Base-by-base conservation (phyloP, 1,140 invertebrate genomes). In the Zaprionus vittiger region DNA sequence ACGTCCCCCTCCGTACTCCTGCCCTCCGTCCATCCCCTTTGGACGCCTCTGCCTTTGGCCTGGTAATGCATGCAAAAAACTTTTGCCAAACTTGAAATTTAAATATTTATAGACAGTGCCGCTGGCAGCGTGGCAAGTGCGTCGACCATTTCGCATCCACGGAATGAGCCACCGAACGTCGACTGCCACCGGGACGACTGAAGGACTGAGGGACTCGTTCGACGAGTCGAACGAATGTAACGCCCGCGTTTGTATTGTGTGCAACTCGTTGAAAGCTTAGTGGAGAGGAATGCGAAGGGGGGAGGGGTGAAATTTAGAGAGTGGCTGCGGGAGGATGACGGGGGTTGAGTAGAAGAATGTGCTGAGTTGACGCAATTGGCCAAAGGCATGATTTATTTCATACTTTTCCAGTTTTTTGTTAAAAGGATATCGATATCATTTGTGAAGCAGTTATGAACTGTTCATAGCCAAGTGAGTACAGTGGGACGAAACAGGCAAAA, bases 1-100 rank as follows among this genome's bases (percentile, higher is more conserved):
- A 5, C 9, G 24, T 2, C 37, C 5, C 20, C 57, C 5, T n/a
- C 14, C 11, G 14, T 3, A n/a, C n/a, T n/a, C n/a, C n/a, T n/a
- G n/a, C n/a, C n/a, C n/a, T n/a, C 1, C 64, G 28, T 31, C 2
- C 49, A 6, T 11, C 31, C 9, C 31, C 31, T 34, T 34, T 34
- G 56, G 7, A 5, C 28, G 26, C 6, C 57, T 7, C 55, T 17
- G 56, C 44, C 49, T 59, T 66, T 66, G 55, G 44, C 55, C 64
- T 69, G 70, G 79, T 90, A 89, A 89, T 90, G 85, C 86, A 90
- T 90, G 85, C 85, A 85, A 90, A 89, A 90, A 90, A 90, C 86
- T 90, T 90, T 89, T 89, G 81, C 79, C 85, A 89, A 90, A 90
- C 85, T 90, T 90, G 82, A 90, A 90, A 90, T 90, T 90, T 90